These are phyloP conservation scores for Chloroceryle aenea DNA, from an alignment of 2,113 vertebrate genomes.

Conservation along the genomic window DNA sequence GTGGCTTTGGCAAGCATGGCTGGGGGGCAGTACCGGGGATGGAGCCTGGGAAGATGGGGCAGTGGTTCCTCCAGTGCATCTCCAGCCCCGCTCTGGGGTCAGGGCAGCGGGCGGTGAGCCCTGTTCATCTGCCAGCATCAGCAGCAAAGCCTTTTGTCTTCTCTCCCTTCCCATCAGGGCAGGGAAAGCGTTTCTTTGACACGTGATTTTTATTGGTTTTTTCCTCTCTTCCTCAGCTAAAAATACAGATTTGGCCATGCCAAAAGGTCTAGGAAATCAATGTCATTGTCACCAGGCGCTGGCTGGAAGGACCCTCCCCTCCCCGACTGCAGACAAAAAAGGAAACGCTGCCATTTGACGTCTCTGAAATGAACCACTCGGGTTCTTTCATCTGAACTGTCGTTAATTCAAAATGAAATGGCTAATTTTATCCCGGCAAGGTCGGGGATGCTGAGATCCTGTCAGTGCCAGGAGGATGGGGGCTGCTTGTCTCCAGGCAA, in stretches of 20 bases:
- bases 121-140: rapidly evolving
- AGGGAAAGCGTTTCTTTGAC: neutral
- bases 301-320: constrained; percentile 34
- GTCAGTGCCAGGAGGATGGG: rapidly evolving
- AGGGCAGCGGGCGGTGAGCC: neutral
- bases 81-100: neutral
- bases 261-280: constrained; percentile 48
- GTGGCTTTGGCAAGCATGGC: neutral
- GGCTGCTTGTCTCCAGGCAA: neutral
- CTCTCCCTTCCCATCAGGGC: neutral
- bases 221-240: neutral
- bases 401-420: neutral
- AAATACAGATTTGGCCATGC: constrained; percentile 31
- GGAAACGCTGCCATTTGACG: constrained; percentile 6
- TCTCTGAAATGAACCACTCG: neutral
- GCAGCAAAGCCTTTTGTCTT: neutral
- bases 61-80: rapidly evolving
- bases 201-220: neutral
- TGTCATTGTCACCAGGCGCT: constrained; percentile 43
- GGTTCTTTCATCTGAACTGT: neutral
- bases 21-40: rapidly evolving
- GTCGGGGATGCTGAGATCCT: neutral
- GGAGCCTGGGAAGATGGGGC: neutral
- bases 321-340: neutral
- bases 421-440: constrained; percentile 53